These are phyloP conservation scores for Noctua janthina DNA, from an alignment of 2,888 invertebrate genomes.

Conservation along the genomic window DNA sequence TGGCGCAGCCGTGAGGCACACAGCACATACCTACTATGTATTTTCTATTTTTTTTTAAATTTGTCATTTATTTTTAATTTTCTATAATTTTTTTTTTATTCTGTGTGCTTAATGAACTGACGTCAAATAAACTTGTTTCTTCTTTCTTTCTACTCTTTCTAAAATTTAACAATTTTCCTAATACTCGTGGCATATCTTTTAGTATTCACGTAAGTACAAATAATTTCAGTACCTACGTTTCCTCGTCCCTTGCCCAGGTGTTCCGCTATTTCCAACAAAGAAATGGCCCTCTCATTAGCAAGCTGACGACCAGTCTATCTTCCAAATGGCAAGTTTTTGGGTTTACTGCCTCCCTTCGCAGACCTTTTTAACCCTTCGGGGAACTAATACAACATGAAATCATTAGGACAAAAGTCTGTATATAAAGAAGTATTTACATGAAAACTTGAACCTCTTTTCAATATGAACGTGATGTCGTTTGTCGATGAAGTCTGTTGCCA, in stretches of 20 bases:
- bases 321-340: conserved; percentile 43
- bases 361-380: conserved; percentile 41
- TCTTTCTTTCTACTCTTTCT: too few species aligned
- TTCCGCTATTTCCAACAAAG: conserved; percentile 19
- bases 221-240: conserved; percentile 6
- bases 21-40: too few species aligned
- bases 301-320: conserved; percentile 34
- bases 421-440: conserved; percentile 19
- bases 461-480: conserved; percentile 47
- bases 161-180: not conserved
- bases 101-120: too few species aligned
- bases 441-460: conserved; percentile 38
- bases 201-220: not conserved
- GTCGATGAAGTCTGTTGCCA: conserved; percentile 47
- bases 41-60: too few species aligned
- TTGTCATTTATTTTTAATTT: too few species aligned
- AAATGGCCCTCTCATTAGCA: conserved; percentile 41
- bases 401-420: conserved; percentile 36
- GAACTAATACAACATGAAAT: conserved; percentile 30
- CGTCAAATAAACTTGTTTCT: too few species aligned
- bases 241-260: conserved; percentile 3
- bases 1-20: too few species aligned
- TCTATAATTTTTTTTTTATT: too few species aligned
- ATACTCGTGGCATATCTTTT: not conserved
- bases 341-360: conserved; percentile 32